Conservation (phyloP, 2,113 vertebrate species). For the Strix aluco region DNA sequence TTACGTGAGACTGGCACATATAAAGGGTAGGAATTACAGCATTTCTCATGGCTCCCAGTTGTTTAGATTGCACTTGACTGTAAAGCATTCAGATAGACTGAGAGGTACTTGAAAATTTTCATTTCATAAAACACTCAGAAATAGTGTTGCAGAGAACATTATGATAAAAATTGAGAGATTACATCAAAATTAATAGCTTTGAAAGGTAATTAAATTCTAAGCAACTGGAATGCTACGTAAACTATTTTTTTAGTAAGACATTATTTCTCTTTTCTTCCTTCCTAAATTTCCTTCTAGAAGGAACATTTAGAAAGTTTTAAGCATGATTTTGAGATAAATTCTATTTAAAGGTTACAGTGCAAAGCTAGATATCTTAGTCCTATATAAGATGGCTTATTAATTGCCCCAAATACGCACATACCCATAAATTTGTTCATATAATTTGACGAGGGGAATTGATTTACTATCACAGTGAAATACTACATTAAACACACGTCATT, state of each 20-base stretch:
- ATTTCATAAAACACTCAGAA: not conserved
- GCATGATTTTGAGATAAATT: not conserved
- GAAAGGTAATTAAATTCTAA: not conserved
- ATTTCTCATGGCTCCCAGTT: not conserved
- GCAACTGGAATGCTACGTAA: not conserved
- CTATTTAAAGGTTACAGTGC: slow-evolving; percentile 5
- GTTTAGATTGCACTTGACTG: fast-evolving
- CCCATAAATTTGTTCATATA: slow-evolving; percentile 12
- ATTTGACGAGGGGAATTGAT: slow-evolving; percentile 32
- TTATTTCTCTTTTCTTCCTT: not conserved
- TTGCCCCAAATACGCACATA: not conserved
- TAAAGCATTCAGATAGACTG: not conserved
- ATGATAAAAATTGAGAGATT: not conserved
- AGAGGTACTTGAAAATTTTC: not conserved
- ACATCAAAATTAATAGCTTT: not conserved
- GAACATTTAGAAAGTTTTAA: not conserved
- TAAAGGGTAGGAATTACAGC: not conserved
- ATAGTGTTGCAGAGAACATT: not conserved
- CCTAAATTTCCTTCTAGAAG: not conserved
- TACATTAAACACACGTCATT: not conserved
- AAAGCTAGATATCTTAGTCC: not conserved
- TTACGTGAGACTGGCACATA: too few relatives aligned
- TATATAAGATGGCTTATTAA: not conserved
- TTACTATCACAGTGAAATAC: slow-evolving; percentile 15
- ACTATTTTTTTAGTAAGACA: not conserved